Conservation (phyloP, 1,140 invertebrate genomes). For the Drosophila micromelanica region DNA sequence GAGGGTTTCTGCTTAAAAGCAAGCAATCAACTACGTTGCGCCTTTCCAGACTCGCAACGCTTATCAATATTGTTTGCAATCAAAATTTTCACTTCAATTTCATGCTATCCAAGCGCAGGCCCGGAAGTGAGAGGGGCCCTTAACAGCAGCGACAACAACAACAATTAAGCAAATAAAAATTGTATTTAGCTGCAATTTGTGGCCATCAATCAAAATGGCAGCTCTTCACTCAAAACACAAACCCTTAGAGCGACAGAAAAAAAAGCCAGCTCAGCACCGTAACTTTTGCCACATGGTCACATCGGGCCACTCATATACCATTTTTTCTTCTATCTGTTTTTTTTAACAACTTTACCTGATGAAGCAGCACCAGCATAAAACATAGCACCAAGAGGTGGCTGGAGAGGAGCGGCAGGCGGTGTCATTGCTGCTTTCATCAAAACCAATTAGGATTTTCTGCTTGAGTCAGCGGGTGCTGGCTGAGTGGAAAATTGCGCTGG, state of each 20-base stretch:
- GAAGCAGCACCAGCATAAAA: conserved; percentile 64
- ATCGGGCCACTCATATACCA: conserved; percentile 67
- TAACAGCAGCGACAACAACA: conserved; percentile 10
- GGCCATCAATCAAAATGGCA: conserved; percentile 74
- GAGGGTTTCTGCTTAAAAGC: conserved; percentile 4
- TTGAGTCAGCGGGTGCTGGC: conserved; percentile 54
- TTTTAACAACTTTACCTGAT: conserved; percentile 72
- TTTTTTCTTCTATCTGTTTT: conserved; percentile 25
- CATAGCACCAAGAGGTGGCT: background rate
- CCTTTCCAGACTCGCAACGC: conserved; percentile 8
- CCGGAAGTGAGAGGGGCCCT: conserved; percentile 49
- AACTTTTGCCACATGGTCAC: conserved; percentile 74
- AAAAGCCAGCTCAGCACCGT: conserved; percentile 29
- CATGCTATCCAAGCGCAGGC: conserved; percentile 21
- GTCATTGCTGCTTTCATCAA: conserved; percentile 79
- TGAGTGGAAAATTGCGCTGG: conserved; percentile 72
- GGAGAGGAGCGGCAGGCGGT: conserved; percentile 28
- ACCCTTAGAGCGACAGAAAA: conserved; percentile 31
- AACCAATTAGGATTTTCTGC: conserved; percentile 82
- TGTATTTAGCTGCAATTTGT: conserved; percentile 81
- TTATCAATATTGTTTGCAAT: conserved; percentile 32
- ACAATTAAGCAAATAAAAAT: conserved; percentile 77
- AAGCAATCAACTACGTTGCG: conserved; percentile 6
- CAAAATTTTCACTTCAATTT: conserved; percentile 43
- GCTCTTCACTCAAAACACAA: conserved; percentile 38